A percentile compares a stretch with the other conserved stretches of the same genome.
Conservation (phyloP, 2,797 vertebrate genomes). For the Sus cebifrons region DNA sequence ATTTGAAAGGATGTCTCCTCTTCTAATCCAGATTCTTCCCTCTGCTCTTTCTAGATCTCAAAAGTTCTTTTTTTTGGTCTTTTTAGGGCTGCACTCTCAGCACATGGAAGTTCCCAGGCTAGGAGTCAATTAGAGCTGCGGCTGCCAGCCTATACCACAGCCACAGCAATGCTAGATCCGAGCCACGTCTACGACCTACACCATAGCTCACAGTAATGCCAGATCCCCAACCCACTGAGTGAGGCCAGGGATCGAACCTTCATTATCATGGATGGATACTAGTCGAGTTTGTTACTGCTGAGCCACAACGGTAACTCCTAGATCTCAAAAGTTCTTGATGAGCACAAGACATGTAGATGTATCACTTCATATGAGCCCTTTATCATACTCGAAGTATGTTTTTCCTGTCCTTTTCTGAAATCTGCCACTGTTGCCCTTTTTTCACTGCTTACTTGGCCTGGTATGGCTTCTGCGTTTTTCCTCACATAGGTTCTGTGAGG, state of each 20-base stretch:
- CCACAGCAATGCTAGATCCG: too few species aligned
- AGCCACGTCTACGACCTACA: too few species aligned
- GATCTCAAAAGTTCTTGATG: neutral
- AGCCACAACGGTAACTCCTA: too few species aligned
- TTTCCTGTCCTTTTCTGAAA: neutral
- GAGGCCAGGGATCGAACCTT: too few species aligned
- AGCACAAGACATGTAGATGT: neutral
- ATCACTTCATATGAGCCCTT: neutral
- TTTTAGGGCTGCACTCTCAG: too few species aligned
- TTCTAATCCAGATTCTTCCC: neutral
- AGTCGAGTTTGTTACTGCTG: too few species aligned
- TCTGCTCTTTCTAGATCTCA: neutral
- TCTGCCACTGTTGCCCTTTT: neutral
- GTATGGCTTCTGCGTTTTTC: neutral
- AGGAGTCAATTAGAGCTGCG: too few species aligned
- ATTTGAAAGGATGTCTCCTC: neutral
- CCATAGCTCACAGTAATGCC: too few species aligned
- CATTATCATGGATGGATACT: too few species aligned
- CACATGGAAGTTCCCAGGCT: too few species aligned
- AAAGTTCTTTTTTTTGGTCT: neutral
- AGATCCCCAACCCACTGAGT: too few species aligned
- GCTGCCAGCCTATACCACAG: too few species aligned
- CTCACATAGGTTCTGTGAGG: neutral
- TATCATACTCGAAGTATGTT: neutral
- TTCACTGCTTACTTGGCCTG: neutral